phyloP scores from a whole-genome alignment of 2,888 invertebrate species.

The Tuta absoluta region DNA sequence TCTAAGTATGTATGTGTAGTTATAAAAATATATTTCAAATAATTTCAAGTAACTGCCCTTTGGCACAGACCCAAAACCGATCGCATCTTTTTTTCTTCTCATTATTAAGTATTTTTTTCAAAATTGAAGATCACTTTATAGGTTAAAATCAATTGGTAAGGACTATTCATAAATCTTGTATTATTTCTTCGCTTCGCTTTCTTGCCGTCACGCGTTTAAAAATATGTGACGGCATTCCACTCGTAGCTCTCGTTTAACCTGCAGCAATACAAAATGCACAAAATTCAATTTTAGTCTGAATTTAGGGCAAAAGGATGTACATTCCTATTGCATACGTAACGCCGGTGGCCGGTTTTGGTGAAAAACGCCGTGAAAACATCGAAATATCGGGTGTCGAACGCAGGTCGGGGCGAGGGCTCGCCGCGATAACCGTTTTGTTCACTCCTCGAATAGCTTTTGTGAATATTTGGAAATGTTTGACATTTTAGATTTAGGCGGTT shows the following conservation, averaged over 20 bases:
- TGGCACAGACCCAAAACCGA: too few species aligned
- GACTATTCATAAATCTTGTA: too few species aligned
- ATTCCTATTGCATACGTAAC: conserved; percentile 14
- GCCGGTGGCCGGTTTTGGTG: conserved; percentile 27
- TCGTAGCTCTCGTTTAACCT: background rate
- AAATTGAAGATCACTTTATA: too few species aligned
- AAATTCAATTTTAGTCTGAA: conserved; percentile 11
- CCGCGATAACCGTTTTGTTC: conserved; percentile 33
- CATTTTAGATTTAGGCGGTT: background rate
- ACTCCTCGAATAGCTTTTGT: conserved; percentile 3
- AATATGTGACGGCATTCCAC: background rate
- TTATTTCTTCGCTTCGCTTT: too few species aligned
- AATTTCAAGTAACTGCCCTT: too few species aligned
- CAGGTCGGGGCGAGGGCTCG: conserved; percentile 28
- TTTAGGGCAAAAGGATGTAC: conserved; percentile 7
- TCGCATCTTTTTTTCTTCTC: too few species aligned
- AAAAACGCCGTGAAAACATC: conserved; percentile 23
- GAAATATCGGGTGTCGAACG: conserved; percentile 34
- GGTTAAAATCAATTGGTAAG: too few species aligned
- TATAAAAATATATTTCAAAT: too few species aligned
- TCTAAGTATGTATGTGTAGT: too few species aligned
- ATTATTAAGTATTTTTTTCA: too few species aligned
- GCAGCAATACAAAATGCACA: background rate
- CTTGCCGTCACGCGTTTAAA: background rate
- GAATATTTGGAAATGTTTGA: conserved; percentile 8